A percentile compares a stretch with the other conserved stretches of the same genome.
Conservation (phyloP, 2,113 vertebrate genomes). For the Oxyruncus cristatus region DNA sequence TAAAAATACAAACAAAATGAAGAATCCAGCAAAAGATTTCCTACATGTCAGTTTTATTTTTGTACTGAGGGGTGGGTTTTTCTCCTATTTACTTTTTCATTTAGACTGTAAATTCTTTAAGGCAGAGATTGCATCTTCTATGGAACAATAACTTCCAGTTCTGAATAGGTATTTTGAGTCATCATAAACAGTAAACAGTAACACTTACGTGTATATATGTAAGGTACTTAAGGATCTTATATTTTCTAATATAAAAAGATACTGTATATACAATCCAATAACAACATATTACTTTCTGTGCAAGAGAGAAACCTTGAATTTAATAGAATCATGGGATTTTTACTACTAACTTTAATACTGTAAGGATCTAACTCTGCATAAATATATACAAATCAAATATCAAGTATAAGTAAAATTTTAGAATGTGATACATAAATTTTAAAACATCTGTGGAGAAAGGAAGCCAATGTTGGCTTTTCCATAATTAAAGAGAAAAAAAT, state of each 20-base stretch:
- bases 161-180: background rate
- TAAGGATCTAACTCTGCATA: background rate
- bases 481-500: background rate
- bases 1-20: background rate
- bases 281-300: background rate
- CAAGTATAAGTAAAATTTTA: background rate
- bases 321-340: background rate
- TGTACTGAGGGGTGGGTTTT: fast-evolving
- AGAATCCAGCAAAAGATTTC: background rate
- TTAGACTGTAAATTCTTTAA: background rate
- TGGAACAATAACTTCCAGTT: background rate
- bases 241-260: background rate
- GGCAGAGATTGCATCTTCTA: background rate
- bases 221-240: background rate
- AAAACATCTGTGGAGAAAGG: background rate
- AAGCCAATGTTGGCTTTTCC: background rate
- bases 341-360: background rate
- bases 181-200: background rate
- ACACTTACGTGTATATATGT: background rate
- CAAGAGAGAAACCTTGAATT: background rate
- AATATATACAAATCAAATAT: background rate
- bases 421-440: background rate
- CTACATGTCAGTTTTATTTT: background rate
- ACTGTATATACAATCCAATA: background rate
- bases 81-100: background rate